These are phyloP conservation scores for Monochamus alternatus DNA, from an alignment of 2,888 invertebrate species.

Conservation along the genomic window DNA sequence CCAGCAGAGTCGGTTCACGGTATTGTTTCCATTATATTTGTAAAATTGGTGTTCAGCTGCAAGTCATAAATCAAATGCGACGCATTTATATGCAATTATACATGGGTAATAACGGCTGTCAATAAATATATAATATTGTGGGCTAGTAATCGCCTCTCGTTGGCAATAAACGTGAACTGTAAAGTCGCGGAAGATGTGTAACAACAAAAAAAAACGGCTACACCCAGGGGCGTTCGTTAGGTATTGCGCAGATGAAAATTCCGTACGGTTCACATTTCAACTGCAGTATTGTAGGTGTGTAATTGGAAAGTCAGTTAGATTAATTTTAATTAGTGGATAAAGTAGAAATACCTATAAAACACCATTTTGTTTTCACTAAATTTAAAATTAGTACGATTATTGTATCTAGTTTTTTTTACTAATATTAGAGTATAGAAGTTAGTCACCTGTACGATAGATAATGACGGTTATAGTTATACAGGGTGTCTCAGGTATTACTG, in stretches of 20 bases:
- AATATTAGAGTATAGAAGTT: too few species aligned
- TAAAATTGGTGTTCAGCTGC: conserved; percentile 13
- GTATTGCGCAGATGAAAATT: background rate
- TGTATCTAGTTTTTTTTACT: too few species aligned
- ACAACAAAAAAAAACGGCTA: background rate
- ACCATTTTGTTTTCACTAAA: too few species aligned
- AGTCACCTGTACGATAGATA: too few species aligned
- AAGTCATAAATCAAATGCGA: conserved; percentile 15
- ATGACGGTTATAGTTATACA: too few species aligned
- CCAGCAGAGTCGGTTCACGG: background rate
- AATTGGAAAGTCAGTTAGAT: too few species aligned
- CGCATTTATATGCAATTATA: conserved; percentile 7
- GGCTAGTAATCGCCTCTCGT: conserved; percentile 10
- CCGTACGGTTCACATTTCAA: too few species aligned
- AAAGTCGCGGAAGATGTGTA: conserved; percentile 2
- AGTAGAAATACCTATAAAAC: too few species aligned
- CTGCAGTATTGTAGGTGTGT: too few species aligned
- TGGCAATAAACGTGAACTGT: conserved; percentile 17
- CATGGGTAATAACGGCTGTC: conserved; percentile 12
- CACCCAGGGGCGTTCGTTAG: background rate
- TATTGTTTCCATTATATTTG: conserved; percentile 9
- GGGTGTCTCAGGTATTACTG: too few species aligned
- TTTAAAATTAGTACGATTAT: too few species aligned
- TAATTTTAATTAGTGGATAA: too few species aligned
- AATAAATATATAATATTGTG: conserved; percentile 22